phyloP scores from a whole-genome alignment of 2,113 vertebrate species.

The Pogonocichla stellata region DNA sequence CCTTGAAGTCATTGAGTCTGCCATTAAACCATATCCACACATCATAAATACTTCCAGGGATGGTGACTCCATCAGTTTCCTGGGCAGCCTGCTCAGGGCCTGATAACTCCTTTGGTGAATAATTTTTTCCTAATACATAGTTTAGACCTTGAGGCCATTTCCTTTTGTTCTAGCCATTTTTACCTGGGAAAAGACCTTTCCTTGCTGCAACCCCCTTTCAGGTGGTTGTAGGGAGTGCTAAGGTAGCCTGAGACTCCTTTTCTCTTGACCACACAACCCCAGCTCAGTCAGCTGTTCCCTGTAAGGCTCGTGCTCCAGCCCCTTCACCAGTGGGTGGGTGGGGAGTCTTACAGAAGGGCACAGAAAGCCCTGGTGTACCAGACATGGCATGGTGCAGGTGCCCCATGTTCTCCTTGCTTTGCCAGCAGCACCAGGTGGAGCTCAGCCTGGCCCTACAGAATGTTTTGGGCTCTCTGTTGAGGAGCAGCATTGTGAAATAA shows the following conservation, averaged over 20 bases:
- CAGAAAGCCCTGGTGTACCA: neutral
- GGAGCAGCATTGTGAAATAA: slow-evolving; percentile 29
- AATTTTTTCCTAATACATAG: neutral
- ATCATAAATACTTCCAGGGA: neutral
- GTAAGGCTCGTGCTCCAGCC: neutral
- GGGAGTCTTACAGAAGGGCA: neutral
- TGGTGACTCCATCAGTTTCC: neutral
- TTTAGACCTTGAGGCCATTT: neutral
- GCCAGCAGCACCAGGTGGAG: slow-evolving; percentile 11
- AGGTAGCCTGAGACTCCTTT: neutral
- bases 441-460: neutral
- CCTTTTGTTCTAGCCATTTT: neutral
- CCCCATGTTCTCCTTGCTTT: neutral
- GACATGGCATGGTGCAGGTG: neutral
- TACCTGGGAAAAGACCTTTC: neutral
- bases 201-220: neutral
- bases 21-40: neutral
- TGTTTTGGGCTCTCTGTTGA: slow-evolving; percentile 21
- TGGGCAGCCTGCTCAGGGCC: neutral
- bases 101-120: neutral
- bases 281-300: neutral
- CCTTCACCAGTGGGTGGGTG: neutral
- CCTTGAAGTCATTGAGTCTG: neutral
- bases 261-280: neutral
- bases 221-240: neutral